Base-by-base conservation (phyloP, 2,797 vertebrate species). In the Sphenopsis melanotis region DNA sequence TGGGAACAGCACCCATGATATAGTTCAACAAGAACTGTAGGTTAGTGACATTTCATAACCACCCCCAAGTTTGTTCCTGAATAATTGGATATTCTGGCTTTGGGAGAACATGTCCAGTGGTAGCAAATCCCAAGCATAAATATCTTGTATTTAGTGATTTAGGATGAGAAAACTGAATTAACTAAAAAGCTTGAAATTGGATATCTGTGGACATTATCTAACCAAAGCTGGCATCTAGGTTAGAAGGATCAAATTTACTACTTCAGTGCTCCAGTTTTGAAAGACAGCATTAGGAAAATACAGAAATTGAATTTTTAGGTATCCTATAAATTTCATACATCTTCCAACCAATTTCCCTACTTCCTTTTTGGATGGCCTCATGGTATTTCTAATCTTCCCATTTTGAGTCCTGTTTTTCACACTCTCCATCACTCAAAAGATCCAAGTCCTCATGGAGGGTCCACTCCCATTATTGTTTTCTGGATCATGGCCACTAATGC, bases 311-410 rank as follows among this genome's bases (percentile, higher is more conserved):
- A 37, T 44, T 39, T 10, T 66, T 15, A 24, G 10, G 11, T 61
- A 24, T 37, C 2, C 0, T 15, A 32, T 22, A n/a, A 55, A 13
- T 52, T 75, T 63, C 14, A 15, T 42, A 7, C 2, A 0, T 63
- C 49, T 52, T 68, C n/a, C 14, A 42, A 69, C 7, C 9, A n/a
- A 83, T 10, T 15, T 34, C 11, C 11, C 74, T 65, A 2, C 8
- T 76, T 64, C 53, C 22, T 49, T 83, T 85, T 53, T 44, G 14
- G 15, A 26, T 41, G 15, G 3, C 17, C 16, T 60, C 1, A 9
- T 3, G 7, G 4, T 24, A 44, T 66, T 87, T 75, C 47, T 36
- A 66, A 19, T 32, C 30, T 49, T 59, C 7, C 29, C 12, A 24
- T 52, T 71, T 12, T 75, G 32, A 70, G 19, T 15, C 8, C 6